Percentiles rank a stretch among this genome's conserved stretches.
Evolutionary conservation across 2,113 vertebrate species (phyloP).

Genomic region (Tragelaphus imberbis): DNA sequence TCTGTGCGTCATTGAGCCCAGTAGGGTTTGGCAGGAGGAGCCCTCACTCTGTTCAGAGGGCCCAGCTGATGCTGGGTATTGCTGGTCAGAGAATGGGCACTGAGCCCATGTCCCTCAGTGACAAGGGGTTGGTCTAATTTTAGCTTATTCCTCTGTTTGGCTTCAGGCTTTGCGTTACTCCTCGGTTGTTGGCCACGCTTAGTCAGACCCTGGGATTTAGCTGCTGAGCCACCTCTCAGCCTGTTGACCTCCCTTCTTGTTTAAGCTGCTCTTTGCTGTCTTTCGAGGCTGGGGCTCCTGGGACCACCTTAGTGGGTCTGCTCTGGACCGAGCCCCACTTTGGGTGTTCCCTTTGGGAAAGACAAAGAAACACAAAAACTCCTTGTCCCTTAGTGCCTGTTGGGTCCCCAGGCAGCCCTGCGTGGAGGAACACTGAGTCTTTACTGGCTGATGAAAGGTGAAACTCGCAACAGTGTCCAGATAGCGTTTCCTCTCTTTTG

Average conservation of each 20-base stretch:
- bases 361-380: neutral
- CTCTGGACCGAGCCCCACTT: neutral
- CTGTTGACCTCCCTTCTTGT: neutral
- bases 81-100: neutral
- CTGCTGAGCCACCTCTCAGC: neutral
- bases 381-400: neutral
- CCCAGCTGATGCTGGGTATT: neutral
- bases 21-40: neutral
- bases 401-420: neutral
- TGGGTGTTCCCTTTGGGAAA: neutral
- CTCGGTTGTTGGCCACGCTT: rapidly evolving
- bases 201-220: neutral
- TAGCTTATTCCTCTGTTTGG: neutral
- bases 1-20: neutral
- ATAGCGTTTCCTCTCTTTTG: neutral
- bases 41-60: neutral
- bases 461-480: neutral
- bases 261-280: neutral
- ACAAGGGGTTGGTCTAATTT: neutral
- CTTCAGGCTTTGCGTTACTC: neutral
- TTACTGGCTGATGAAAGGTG: neutral
- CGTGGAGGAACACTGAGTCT: rapidly evolving
- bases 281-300: neutral
- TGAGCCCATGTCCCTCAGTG: neutral
- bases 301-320: neutral